Percentiles rank a stretch among this genome's conserved stretches.
These are phyloP conservation scores for Panopea generosa DNA, from an alignment of 2,888 invertebrate genomes.

Conservation along the genomic window DNA sequence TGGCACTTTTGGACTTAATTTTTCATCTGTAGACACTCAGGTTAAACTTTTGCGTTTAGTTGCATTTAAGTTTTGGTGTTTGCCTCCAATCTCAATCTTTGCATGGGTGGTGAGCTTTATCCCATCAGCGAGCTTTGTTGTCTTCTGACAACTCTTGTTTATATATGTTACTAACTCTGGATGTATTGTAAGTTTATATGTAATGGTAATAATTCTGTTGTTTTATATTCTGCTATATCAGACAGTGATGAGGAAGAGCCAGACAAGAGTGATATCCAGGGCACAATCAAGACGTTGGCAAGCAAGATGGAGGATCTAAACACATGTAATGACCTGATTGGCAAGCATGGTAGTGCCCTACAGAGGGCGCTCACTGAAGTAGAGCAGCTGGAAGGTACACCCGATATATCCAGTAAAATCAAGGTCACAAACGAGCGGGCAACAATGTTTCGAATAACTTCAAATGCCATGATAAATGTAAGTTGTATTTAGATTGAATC, in stretches of 20 bases:
- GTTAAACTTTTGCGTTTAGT: too few relatives aligned
- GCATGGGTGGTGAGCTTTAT: too few relatives aligned
- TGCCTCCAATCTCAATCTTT: too few relatives aligned
- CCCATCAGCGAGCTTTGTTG: too few relatives aligned
- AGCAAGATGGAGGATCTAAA: slow-evolving; percentile 95
- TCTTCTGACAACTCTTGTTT: too few relatives aligned
- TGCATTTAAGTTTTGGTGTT: too few relatives aligned
- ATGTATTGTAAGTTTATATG: too few relatives aligned
- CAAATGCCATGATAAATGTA: slow-evolving; percentile 98
- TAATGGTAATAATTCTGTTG: too few relatives aligned
- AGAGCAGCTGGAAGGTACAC: slow-evolving; percentile 83
- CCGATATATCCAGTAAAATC: slow-evolving; percentile 84
- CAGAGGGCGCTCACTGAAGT: slow-evolving; percentile 87
- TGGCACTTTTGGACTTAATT: too few relatives aligned
- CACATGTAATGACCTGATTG: slow-evolving; percentile 95
- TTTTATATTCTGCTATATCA: slow-evolving; percentile 76
- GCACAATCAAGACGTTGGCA: slow-evolving; percentile 88
- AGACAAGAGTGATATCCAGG: slow-evolving; percentile 87
- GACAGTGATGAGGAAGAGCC: slow-evolving; percentile 88
- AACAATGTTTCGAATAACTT: slow-evolving; percentile 96
- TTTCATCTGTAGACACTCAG: too few relatives aligned
- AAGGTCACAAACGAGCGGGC: slow-evolving; percentile 97
- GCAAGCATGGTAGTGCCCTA: slow-evolving; percentile 94
- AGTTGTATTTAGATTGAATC: slow-evolving; percentile 82
- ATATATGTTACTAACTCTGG: too few relatives aligned